A percentile compares a stretch with the other conserved stretches of the same genome.
Evolutionary conservation across 1,140 invertebrate species (phyloP).

Genomic region (Sipha flava): DNA sequence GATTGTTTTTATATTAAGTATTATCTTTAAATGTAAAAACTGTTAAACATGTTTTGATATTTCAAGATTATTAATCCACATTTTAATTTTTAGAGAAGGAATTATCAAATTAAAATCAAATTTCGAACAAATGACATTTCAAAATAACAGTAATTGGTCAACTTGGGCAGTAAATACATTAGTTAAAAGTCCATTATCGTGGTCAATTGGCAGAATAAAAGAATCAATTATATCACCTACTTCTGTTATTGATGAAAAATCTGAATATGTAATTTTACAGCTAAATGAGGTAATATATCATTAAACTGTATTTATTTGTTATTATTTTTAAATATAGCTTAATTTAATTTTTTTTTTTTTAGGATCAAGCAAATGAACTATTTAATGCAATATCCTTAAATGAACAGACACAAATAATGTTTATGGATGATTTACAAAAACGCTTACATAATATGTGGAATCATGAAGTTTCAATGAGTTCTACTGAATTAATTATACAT

Average conservation of each 20-base stretch:
- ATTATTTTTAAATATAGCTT: neutral
- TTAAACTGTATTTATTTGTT: neutral
- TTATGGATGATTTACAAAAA: conserved; percentile 25
- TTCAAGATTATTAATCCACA: neutral
- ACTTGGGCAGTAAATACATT: conserved; percentile 14
- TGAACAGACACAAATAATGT: conserved; percentile 10
- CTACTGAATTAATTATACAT: conserved; percentile 7
- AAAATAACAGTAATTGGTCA: conserved; percentile 11
- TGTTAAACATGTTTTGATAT: neutral
- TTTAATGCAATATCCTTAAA: neutral
- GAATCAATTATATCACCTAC: conserved; percentile 1
- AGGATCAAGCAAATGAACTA: conserved; percentile 17
- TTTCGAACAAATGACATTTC: conserved; percentile 8
- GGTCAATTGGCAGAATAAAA: neutral
- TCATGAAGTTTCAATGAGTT: neutral
- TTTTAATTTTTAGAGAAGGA: neutral
- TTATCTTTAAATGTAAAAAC: no score
- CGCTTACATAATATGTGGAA: neutral
- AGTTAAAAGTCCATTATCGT: conserved; percentile 13
- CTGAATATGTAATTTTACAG: neutral
- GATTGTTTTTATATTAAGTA: no score
- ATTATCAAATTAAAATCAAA: neutral
- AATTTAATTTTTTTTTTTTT: neutral
- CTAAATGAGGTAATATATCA: neutral
- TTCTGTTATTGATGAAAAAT: neutral